Evolutionary conservation across 2,888 invertebrate species (phyloP).

Genomic region (Leistus spinibarbis): DNA sequence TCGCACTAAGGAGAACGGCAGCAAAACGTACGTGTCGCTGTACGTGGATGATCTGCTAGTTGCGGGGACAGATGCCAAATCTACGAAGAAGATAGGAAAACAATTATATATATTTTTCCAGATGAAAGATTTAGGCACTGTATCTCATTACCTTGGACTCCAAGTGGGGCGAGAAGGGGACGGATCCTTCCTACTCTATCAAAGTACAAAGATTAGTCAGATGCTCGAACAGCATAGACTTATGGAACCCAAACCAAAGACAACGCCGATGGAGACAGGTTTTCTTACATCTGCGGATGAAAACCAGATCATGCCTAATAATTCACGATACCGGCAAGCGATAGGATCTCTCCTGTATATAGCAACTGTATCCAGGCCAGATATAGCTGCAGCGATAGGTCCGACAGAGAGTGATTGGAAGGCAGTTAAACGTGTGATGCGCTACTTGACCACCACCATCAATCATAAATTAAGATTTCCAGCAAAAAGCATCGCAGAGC

Average conservation of each 20-base stretch:
- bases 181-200: neutral
- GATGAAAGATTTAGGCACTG: slow-evolving; percentile 8
- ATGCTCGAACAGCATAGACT: neutral
- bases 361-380: slow-evolving; percentile 3
- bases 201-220: neutral
- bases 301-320: neutral
- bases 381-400: slow-evolving; percentile 11
- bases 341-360: slow-evolving; percentile 10
- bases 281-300: neutral
- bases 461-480: neutral
- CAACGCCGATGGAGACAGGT: neutral
- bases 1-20: neutral
- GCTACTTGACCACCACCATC: slow-evolving; percentile 45
- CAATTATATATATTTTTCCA: neutral
- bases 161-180: neutral
- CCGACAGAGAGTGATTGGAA: slow-evolving; percentile 23
- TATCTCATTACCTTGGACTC: slow-evolving; percentile 5
- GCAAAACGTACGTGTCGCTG: slow-evolving; percentile 2
- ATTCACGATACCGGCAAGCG: neutral
- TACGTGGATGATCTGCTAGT: slow-evolving; percentile 9
- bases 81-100: neutral
- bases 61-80: neutral
- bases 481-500: neutral
- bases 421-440: slow-evolving; percentile 25
- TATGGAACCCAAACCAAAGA: neutral